Evolutionary conservation across 2,113 vertebrate genomes (phyloP), one percentile per base, ranked within the genome.

Genomic region (Galemys pyrenaicus): DNA sequence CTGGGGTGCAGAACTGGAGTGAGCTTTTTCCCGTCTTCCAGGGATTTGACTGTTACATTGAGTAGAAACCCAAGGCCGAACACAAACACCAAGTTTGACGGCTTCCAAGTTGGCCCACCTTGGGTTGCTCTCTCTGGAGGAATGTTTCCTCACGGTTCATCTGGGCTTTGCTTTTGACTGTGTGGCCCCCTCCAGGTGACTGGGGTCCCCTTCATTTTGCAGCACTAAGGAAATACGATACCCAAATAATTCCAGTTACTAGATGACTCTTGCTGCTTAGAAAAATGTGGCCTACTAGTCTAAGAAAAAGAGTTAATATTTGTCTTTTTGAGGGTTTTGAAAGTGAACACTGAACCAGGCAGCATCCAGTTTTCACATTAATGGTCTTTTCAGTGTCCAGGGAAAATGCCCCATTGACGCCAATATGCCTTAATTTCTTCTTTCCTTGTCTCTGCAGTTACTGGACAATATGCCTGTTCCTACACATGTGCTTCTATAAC

Each of bases 41-140:
- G 96, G 95, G 92, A 97, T 98, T 96, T 98, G 97, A 98, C 97
- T 97, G 97, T 96, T 97, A 49, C 54, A 67, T 89, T 81, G 96
- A 96, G 96, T 98, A 85, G 97, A 97, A 97, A 97, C 97, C 97
- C 97, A 97, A 97, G 97, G 96, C 97, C 97, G 98, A 89, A 97
- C 93, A 87, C 97, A 96, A 97, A 96, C 94, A 96, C 96, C 96
- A 97, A 98, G 96, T 98, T 98, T 95, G 89, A 97, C 95, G 95
- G 84, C 97, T 97, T 97, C 94, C 94, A 95, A 95, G 95, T 95
- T 88, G 32, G 85, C 82, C 89, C 71, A 71, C 32, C 28, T 37
- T 24, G 15, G 37, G 44, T 70, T 73, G 62, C 35, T 30, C 41
- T 28, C 4, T 22, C 32, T 71, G 35, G 64, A n/a, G 30, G 35